These are phyloP conservation scores for Julus scandinavius DNA, from an alignment of 2,888 invertebrate genomes.

Conservation along the genomic window DNA sequence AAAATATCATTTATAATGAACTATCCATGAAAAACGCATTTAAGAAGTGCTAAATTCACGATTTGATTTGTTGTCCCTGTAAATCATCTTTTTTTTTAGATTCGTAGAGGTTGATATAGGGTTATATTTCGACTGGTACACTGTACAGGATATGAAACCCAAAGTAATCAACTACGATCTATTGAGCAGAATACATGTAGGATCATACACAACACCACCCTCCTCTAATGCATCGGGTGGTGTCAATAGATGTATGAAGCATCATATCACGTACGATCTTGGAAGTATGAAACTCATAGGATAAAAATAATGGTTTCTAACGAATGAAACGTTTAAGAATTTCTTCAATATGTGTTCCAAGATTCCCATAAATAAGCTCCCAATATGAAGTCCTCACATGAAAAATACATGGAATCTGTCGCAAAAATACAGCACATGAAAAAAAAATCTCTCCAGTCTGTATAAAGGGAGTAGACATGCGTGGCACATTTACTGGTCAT, in stretches of 20 bases:
- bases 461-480: neutral
- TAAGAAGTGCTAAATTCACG: neutral
- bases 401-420: neutral
- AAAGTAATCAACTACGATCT: constrained; percentile 4
- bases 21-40: neutral
- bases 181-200: neutral
- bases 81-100: neutral
- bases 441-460: neutral
- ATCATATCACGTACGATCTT: neutral
- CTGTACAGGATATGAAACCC: neutral
- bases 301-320: neutral
- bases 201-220: neutral
- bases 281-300: neutral
- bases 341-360: neutral
- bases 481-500: neutral
- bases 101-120: neutral
- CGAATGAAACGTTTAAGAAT: constrained; percentile 23
- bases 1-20: neutral
- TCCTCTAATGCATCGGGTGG: neutral
- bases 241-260: neutral
- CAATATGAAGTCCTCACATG: neutral
- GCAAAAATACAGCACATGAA: neutral
- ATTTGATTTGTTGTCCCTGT: neutral
- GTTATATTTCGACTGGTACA: neutral
- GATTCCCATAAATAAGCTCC: constrained; percentile 1